phyloP scores from a whole-genome alignment of 1,140 invertebrate genomes.

The Manduca sexta region DNA sequence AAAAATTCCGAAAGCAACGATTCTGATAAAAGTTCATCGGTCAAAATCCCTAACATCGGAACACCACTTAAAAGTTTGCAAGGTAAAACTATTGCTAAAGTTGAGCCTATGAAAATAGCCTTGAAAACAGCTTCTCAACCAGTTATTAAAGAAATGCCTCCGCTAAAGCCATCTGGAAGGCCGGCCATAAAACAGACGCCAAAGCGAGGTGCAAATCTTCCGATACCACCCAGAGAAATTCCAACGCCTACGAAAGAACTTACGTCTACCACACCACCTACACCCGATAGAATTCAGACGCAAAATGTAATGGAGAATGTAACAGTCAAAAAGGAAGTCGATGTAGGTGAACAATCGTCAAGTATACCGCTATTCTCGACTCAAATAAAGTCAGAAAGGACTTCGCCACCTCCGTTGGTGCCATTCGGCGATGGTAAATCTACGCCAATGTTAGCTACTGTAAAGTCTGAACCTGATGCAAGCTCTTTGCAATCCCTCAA shows the following conservation, averaged over 20 bases:
- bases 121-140: constrained; percentile 2
- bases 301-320: constrained; percentile 34
- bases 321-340: constrained; percentile 54
- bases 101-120: constrained; percentile 10
- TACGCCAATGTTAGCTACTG: constrained; percentile 43
- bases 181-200: constrained; percentile 58
- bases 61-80: constrained; percentile 26
- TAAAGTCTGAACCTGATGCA: constrained; percentile 49
- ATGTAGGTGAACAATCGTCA: constrained; percentile 11
- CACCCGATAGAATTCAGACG: constrained; percentile 15
- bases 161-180: constrained; percentile 26
- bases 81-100: constrained; percentile 27
- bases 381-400: constrained; percentile 54
- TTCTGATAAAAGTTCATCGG: constrained; percentile 18
- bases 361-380: constrained; percentile 40
- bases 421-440: constrained; percentile 18
- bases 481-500: constrained; percentile 6
- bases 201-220: constrained; percentile 41
- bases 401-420: constrained; percentile 29
- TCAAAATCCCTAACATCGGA: constrained; percentile 5
- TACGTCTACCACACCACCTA: too few species aligned
- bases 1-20: constrained; percentile 38
- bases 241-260: constrained; percentile 7
- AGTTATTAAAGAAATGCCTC: constrained; percentile 13
- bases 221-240: constrained; percentile 21